These are phyloP conservation scores for Hybognathus amarus DNA, from an alignment of 2,797 vertebrate species.

Conservation along the genomic window DNA sequence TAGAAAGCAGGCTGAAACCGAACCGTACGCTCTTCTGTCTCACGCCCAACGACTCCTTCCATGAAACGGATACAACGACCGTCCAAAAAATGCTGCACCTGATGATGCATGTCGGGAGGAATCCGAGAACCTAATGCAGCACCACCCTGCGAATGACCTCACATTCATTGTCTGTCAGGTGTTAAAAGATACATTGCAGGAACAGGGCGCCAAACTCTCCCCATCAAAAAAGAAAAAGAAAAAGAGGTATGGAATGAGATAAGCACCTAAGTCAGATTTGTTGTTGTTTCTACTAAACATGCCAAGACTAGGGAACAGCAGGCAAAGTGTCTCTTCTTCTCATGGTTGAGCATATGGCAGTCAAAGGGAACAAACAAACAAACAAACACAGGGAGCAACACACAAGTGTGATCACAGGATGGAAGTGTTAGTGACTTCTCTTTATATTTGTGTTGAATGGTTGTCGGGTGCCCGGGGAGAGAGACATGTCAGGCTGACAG, in stretches of 20 bases:
- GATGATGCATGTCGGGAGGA: slow-evolving; percentile 43
- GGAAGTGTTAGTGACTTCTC: slow-evolving; percentile 63
- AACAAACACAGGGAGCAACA: slow-evolving; percentile 69
- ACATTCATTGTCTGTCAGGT: slow-evolving; percentile 48
- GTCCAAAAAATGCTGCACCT: slow-evolving; percentile 39
- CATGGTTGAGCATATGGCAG: slow-evolving; percentile 70
- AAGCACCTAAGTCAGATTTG: slow-evolving; percentile 59
- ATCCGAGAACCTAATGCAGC: slow-evolving; percentile 47
- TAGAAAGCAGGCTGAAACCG: slow-evolving; percentile 49
- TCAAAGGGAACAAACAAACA: slow-evolving; percentile 65
- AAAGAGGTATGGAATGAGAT: slow-evolving; percentile 11
- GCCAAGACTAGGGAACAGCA: slow-evolving; percentile 73
- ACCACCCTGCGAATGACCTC: slow-evolving; percentile 38
- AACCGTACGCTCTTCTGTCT: slow-evolving; percentile 24
- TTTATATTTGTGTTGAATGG: slow-evolving; percentile 32
- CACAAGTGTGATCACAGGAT: slow-evolving; percentile 56
- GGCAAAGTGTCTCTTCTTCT: slow-evolving; percentile 70
- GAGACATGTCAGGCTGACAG: slow-evolving; percentile 51
- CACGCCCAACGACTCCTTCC: slow-evolving; percentile 24
- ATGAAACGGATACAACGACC: slow-evolving; percentile 43
- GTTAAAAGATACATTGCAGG: slow-evolving; percentile 35
- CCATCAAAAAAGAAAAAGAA: slow-evolving; percentile 24
- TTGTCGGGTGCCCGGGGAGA: slow-evolving; percentile 22
- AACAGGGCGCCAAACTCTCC: background rate
- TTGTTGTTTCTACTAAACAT: slow-evolving; percentile 73